These are phyloP conservation scores for Campaea margaritaria DNA, from an alignment of 2,888 invertebrate species.

Conservation along the genomic window DNA sequence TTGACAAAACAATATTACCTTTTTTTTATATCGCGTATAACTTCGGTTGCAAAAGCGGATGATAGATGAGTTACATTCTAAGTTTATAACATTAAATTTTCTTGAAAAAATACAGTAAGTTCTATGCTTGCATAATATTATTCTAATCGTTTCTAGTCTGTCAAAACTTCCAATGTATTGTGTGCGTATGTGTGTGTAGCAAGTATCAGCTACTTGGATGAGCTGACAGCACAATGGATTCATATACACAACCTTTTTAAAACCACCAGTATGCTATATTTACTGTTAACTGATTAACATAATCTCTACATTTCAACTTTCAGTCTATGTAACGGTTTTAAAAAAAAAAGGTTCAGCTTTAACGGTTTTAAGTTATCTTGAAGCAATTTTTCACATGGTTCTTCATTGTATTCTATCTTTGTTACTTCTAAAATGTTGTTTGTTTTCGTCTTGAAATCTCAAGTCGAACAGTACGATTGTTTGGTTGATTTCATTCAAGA, in stretches of 20 bases:
- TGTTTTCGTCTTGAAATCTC: slow-evolving; percentile 6
- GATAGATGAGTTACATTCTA: no score
- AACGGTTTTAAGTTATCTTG: slow-evolving; percentile 3
- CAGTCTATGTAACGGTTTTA: slow-evolving; percentile 32
- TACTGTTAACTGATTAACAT: slow-evolving; percentile 42
- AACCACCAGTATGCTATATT: slow-evolving; percentile 31
- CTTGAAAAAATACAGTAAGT: no score
- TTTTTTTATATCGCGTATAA: no score
- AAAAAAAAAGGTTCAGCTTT: neutral
- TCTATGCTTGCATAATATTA: no score
- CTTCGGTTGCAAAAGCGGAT: no score
- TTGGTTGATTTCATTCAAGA: slow-evolving; percentile 27
- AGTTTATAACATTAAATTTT: no score
- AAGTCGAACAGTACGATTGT: slow-evolving; percentile 10
- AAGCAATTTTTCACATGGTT: slow-evolving; percentile 13
- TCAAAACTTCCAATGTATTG: neutral
- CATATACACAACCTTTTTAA: slow-evolving; percentile 33
- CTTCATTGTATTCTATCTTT: slow-evolving; percentile 3
- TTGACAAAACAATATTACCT: no score
- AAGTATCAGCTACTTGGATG: slow-evolving; percentile 29
- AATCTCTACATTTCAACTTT: slow-evolving; percentile 26
- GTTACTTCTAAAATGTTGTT: slow-evolving; percentile 3
- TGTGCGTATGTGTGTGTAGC: no score
- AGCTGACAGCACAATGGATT: slow-evolving; percentile 41
- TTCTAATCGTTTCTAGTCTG: no score